These are phyloP conservation scores for Cheirogaleus medius DNA, from an alignment of 2,113 vertebrate genomes.

Conservation along the genomic window DNA sequence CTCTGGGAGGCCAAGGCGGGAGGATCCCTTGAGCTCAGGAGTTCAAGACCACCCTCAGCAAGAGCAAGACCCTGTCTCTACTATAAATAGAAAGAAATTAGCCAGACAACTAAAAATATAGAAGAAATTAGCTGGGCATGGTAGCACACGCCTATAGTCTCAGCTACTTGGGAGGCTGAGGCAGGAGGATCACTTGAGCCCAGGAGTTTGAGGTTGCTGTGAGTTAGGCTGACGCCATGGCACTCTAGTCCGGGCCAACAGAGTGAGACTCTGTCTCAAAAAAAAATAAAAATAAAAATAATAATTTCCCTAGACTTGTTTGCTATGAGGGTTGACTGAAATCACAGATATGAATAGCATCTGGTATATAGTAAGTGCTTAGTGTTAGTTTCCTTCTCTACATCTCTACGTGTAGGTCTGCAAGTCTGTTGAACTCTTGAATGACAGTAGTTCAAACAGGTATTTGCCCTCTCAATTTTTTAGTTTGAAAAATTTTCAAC, in stretches of 20 bases:
- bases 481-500: slow-evolving; percentile 14
- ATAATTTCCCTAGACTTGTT: background rate
- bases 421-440: background rate
- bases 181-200: too few species aligned
- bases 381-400: background rate
- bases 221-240: background rate
- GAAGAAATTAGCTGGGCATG: too few species aligned
- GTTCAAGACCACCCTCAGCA: too few species aligned
- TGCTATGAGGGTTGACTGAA: background rate
- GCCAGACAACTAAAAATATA: too few species aligned
- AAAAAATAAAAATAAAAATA: background rate
- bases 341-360: background rate
- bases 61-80: too few species aligned
- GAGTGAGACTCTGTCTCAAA: background rate
- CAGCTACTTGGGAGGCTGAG: too few species aligned
- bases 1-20: too few species aligned
- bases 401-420: background rate
- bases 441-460: background rate
- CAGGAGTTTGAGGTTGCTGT: background rate
- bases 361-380: background rate
- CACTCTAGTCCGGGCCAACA: background rate
- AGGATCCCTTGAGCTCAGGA: too few species aligned
- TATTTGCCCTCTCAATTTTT: background rate
- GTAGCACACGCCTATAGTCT: too few species aligned
- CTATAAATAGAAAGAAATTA: too few species aligned